Base-by-base conservation (phyloP, 2,888 invertebrate species). In the Clostera curtula region DNA sequence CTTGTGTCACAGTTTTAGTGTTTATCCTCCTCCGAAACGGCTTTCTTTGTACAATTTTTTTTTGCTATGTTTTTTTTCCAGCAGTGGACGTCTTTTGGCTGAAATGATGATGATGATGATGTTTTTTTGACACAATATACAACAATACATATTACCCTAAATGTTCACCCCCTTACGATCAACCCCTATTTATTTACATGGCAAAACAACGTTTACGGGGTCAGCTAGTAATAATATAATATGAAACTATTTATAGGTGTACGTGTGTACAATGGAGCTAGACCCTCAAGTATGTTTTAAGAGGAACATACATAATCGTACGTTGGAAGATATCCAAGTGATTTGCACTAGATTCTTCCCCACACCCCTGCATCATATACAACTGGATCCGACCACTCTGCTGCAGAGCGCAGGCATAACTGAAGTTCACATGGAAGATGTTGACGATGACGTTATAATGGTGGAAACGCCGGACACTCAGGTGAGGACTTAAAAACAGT, bases 361-460 rank as follows among this genome's bases (percentile, higher is more conserved):
- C 6, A 93, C 95, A 0, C 97, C 97, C 0, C 56, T 85, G n/a
- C 90, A 93, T 61, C 93, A 93, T 64, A 89, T 93, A 14, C 87
- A 89, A 40, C 69, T 97, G 36, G 96, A 97, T 66, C 88, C 95
- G 5, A 89, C 93, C 8, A 89, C 92, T 10, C 76, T 97, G 41
- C 85, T 97, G 27, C 95, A 97, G 73, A 92, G 90, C 46, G 91
- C 90, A 19, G 89, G 91, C 21, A 95, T 95, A 36, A 85, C 89
- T 12, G 93, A 95, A 58, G 92, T 94, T 29, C 91, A 93, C 60
- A 95, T 95, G 94, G 94, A 95, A 58, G 91, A 91, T 50, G 86
- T 72, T 10, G 80, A 84, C 29, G 76, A 85, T 57, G 84, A 75
- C 30, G 63, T 67, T 24, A 65, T 79, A 27, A 60, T 71, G 62